phyloP scores from a whole-genome alignment of 2,888 invertebrate genomes.

The Ferrisia virgata region DNA sequence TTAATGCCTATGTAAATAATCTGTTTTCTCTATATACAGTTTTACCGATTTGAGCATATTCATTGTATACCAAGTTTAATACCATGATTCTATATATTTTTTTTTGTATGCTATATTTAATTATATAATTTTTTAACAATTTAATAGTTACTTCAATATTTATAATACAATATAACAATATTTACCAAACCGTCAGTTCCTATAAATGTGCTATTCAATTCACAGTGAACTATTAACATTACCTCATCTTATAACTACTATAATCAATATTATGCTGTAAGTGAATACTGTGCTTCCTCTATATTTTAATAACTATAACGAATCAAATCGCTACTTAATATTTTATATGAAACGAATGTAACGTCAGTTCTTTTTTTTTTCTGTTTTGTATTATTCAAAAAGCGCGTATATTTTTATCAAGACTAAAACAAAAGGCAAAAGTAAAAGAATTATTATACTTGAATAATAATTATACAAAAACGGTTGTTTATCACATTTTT shows the following conservation, averaged over 20 bases:
- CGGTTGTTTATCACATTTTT: constrained; percentile 5
- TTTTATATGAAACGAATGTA: neutral
- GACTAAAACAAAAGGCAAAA: neutral
- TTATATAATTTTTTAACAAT: constrained; percentile 25
- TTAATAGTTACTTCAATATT: constrained; percentile 39
- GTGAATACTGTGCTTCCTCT: constrained; percentile 44
- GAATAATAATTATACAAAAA: neutral
- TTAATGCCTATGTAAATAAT: constrained; percentile 28
- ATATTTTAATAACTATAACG: constrained; percentile 16
- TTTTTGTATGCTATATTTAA: constrained; percentile 7
- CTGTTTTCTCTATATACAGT: constrained; percentile 22
- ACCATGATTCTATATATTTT: constrained; percentile 34
- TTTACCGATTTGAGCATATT: constrained; percentile 13
- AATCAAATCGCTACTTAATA: constrained; percentile 31
- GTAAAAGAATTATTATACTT: neutral
- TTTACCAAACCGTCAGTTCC: constrained; percentile 45
- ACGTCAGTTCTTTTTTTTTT: neutral
- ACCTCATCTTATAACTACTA: constrained; percentile 35
- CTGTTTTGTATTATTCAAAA: neutral
- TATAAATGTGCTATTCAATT: constrained; percentile 45
- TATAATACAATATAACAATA: constrained; percentile 38
- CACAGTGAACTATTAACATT: constrained; percentile 42
- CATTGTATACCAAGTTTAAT: constrained; percentile 42
- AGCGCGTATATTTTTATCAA: neutral
- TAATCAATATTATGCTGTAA: constrained; percentile 42